These are phyloP conservation scores for Chloroclystis v-ata DNA, from an alignment of 2,888 invertebrate species.

Conservation along the genomic window DNA sequence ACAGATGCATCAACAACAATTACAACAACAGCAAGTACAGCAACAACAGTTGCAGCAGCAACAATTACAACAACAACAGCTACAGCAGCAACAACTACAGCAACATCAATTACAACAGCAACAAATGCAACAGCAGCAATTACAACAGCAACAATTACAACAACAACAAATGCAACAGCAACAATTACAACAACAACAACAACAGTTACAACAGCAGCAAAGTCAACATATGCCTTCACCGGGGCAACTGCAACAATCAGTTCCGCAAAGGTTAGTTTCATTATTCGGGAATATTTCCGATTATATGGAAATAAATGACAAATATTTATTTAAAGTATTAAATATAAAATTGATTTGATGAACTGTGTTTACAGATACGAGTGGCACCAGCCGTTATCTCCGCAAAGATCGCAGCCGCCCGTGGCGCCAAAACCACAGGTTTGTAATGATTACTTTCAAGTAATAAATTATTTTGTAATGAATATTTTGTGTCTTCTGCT, in stretches of 20 bases:
- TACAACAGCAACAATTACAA: conserved; percentile 24
- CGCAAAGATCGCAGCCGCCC: conserved; percentile 74
- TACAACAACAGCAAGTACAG: no score
- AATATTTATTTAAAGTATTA: no score
- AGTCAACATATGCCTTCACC: conserved; percentile 23
- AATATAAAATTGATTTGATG: not conserved
- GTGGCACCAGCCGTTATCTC: conserved; percentile 73
- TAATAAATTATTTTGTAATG: not conserved
- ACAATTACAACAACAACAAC: conserved; percentile 15
- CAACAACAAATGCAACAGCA: conserved; percentile 18
- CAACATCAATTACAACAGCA: conserved; percentile 20
- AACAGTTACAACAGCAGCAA: conserved; percentile 22
- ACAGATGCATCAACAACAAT: no score
- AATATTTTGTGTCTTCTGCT: no score
- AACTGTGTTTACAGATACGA: conserved; percentile 49
- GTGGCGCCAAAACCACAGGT: conserved; percentile 78
- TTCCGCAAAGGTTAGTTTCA: conserved; percentile 32
- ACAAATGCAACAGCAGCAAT: conserved; percentile 29
- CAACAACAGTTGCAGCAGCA: conserved; percentile 51
- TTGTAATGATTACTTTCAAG: conserved; percentile 6
- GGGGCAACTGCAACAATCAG: conserved; percentile 31
- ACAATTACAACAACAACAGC: conserved; percentile 28
- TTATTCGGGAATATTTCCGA: no score
- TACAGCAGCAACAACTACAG: conserved; percentile 35
- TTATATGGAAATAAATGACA: no score